Conservation (phyloP, 2,888 invertebrate species). For the Phengaris arion region DNA sequence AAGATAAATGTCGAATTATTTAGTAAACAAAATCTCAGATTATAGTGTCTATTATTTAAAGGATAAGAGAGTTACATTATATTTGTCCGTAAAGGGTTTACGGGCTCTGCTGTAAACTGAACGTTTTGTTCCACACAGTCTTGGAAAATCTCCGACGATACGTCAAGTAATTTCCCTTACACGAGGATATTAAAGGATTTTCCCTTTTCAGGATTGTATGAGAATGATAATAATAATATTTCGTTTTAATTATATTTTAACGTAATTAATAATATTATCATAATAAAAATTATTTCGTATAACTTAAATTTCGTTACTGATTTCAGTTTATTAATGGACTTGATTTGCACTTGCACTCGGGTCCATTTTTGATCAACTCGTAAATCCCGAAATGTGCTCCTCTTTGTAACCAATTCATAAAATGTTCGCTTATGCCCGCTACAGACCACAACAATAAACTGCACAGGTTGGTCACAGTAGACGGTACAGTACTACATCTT, state of each 20-base stretch:
- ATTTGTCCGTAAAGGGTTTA: slow-evolving; percentile 9
- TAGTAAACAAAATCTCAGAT: background rate
- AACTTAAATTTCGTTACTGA: too few relatives aligned
- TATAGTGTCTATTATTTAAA: background rate
- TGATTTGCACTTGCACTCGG: too few relatives aligned
- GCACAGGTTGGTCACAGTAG: too few relatives aligned
- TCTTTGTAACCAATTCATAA: too few relatives aligned
- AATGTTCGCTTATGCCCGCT: too few relatives aligned
- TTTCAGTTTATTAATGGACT: too few relatives aligned
- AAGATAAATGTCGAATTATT: too few relatives aligned
- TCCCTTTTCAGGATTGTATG: slow-evolving; percentile 5
- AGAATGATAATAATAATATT: background rate
- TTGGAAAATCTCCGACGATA: background rate
- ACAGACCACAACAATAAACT: too few relatives aligned
- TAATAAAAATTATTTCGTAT: background rate
- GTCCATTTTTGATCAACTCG: too few relatives aligned
- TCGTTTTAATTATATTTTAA: background rate
- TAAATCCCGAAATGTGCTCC: too few relatives aligned
- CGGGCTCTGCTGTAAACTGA: background rate
- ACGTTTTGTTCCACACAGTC: background rate
- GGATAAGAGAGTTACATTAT: background rate
- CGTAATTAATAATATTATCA: background rate
- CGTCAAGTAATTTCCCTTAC: background rate
- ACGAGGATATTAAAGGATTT: background rate
- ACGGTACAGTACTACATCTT: too few relatives aligned